Conservation (phyloP, 1,140 invertebrate species). For the Nylanderia fulva region DNA sequence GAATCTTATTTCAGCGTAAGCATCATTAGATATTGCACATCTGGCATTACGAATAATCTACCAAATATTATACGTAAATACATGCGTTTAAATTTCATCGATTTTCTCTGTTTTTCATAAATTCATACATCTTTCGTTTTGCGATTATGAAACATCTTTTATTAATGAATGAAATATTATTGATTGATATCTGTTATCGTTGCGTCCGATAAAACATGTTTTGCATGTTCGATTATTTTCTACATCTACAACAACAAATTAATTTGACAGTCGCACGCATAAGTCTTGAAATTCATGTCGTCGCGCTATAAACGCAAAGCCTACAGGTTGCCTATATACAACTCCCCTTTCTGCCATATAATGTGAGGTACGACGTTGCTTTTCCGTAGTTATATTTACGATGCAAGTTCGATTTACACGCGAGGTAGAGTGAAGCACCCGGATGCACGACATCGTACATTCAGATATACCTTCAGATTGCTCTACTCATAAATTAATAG, state of each 20-base stretch:
- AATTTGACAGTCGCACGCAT: constrained; percentile 50
- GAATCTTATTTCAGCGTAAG: background rate
- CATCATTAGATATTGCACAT: background rate
- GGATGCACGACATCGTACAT: constrained; percentile 48
- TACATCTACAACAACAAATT: constrained; percentile 8
- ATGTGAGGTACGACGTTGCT: constrained; percentile 38
- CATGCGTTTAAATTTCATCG: background rate
- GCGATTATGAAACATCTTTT: background rate
- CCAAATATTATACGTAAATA: background rate
- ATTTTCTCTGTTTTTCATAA: background rate
- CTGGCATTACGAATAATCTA: background rate
- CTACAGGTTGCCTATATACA: constrained; percentile 14
- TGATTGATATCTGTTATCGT: background rate
- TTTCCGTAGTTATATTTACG: constrained; percentile 46
- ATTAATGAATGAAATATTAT: constrained; percentile 12
- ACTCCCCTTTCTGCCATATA: constrained; percentile 13
- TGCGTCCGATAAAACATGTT: background rate
- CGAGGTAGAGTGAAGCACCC: constrained; percentile 59
- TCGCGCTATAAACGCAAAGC: constrained; percentile 37
- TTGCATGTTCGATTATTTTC: constrained; percentile 29
- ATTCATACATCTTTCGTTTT: background rate
- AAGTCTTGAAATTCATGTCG: constrained; percentile 46
- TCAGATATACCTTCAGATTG: background rate
- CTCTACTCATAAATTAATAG: background rate
- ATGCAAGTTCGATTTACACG: constrained; percentile 59